These are phyloP conservation scores for Hydrozoanthus tunicans DNA, from an alignment of 64 coral and sea anemone genomes.

Conservation along the genomic window DNA sequence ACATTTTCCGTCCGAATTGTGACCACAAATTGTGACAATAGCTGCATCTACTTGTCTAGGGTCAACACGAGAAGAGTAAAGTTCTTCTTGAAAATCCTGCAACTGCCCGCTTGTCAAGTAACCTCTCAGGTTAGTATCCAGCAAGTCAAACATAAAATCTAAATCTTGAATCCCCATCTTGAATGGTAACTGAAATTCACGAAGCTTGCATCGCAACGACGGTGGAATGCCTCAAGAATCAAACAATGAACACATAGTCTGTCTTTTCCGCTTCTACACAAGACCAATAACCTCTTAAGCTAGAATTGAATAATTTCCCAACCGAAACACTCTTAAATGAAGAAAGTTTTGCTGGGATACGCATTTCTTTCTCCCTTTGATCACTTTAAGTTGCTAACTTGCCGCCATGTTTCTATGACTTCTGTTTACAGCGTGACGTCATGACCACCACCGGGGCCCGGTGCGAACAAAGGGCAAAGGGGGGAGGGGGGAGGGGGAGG, in stretches of 20 bases:
- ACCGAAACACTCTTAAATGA: background rate
- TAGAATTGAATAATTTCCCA: background rate
- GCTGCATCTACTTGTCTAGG: conserved; percentile 82
- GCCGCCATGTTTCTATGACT: conserved; percentile 62
- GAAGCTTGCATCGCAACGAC: background rate
- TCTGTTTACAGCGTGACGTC: conserved; percentile 55
- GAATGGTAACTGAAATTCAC: background rate
- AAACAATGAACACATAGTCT: background rate
- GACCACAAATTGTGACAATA: conserved; percentile 76
- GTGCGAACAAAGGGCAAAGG: no score
- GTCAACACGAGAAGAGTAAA: conserved; percentile 75
- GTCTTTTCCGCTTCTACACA: background rate
- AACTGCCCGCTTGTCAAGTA: conserved; percentile 85
- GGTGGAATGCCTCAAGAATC: conserved; percentile 42
- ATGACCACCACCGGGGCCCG: background rate
- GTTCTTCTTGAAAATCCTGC: conserved; percentile 82
- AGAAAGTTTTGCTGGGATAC: background rate
- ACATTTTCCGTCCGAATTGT: conserved; percentile 73
- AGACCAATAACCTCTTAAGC: background rate
- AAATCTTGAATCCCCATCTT: conserved; percentile 95
- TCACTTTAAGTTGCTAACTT: background rate
- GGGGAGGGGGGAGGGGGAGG: no score
- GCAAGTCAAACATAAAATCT: conserved; percentile 92
- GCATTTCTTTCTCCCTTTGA: background rate
- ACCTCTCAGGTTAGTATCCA: conserved; percentile 79